Evolutionary conservation across 1,140 invertebrate genomes (phyloP).

Genomic region (Meloidogyne chitwoodi): DNA sequence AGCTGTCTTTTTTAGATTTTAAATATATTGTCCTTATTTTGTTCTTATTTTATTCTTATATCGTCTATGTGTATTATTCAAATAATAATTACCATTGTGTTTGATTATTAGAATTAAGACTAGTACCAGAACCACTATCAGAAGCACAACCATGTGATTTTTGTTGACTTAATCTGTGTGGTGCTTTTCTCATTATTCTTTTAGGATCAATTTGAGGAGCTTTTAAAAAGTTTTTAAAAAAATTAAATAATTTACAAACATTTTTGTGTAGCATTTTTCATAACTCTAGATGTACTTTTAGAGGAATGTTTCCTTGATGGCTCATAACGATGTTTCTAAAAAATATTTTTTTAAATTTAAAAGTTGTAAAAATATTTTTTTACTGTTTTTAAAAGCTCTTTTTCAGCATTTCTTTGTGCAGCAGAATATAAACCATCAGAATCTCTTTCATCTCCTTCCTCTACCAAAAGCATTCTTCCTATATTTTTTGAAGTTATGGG

Average conservation of each 20-base stretch:
- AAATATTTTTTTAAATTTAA: not conserved
- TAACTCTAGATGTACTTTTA: slow-evolving; percentile 4
- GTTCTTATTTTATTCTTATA: too few species aligned
- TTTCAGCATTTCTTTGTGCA: slow-evolving; percentile 20
- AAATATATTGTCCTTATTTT: too few species aligned
- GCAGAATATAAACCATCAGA: slow-evolving; percentile 13
- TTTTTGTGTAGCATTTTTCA: slow-evolving; percentile 1
- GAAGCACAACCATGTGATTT: slow-evolving; percentile 4
- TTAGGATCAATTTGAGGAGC: slow-evolving; percentile 1
- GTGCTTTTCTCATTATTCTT: slow-evolving; percentile 10
- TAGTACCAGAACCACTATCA: not conserved
- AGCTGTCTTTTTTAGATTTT: too few species aligned
- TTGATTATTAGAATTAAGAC: not conserved
- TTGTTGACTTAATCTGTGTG: slow-evolving; percentile 11
- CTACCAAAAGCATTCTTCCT: not conserved
- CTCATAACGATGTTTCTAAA: slow-evolving; percentile 2
- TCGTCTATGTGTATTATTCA: too few species aligned
- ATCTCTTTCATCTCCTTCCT: slow-evolving; percentile 7
- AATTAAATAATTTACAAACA: not conserved
- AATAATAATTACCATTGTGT: not conserved
- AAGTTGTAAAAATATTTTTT: not conserved
- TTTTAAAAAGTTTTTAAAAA: not conserved
- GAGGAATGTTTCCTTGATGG: not conserved
- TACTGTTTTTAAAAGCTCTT: slow-evolving; percentile 12
- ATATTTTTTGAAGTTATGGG: slow-evolving; percentile 3